Percentiles rank a stretch among this genome's conserved stretches.
Evolutionary conservation across 2,888 invertebrate species (phyloP).

Genomic region (Synergus laeviventris): DNA sequence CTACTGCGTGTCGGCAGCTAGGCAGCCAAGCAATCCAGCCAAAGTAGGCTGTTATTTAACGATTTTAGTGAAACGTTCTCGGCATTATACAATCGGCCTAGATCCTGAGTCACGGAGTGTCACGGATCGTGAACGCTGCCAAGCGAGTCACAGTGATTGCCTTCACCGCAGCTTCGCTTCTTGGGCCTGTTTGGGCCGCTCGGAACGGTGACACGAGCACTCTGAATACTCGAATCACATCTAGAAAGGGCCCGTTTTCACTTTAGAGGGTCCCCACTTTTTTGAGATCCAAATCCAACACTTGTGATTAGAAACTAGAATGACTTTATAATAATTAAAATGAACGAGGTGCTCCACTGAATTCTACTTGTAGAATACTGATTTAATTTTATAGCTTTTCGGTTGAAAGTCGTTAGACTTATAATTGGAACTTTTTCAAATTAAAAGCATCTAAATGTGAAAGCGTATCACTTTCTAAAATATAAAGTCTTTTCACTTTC

Average conservation of each 20-base stretch:
- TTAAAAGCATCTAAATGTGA: neutral
- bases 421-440: neutral
- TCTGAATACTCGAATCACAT: slow-evolving; percentile 40
- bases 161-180: slow-evolving; percentile 57
- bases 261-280: slow-evolving; percentile 3
- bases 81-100: slow-evolving; percentile 76
- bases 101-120: slow-evolving; percentile 75
- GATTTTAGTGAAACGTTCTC: slow-evolving; percentile 75
- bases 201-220: slow-evolving; percentile 57
- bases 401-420: neutral
- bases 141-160: slow-evolving; percentile 65
- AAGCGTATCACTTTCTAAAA: neutral
- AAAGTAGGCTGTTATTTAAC: slow-evolving; percentile 74
- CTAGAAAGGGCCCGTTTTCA: slow-evolving; percentile 50
- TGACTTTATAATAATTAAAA: neutral
- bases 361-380: neutral
- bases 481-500: neutral
- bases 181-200: slow-evolving; percentile 49
- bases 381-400: neutral
- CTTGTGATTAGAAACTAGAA: neutral
- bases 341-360: neutral
- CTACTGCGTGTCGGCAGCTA: slow-evolving; percentile 51
- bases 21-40: slow-evolving; percentile 59
- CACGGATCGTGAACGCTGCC: slow-evolving; percentile 74
- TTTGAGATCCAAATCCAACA: neutral